Conservation (phyloP, 2,888 invertebrate genomes). For the Monoplex corrugatus region DNA sequence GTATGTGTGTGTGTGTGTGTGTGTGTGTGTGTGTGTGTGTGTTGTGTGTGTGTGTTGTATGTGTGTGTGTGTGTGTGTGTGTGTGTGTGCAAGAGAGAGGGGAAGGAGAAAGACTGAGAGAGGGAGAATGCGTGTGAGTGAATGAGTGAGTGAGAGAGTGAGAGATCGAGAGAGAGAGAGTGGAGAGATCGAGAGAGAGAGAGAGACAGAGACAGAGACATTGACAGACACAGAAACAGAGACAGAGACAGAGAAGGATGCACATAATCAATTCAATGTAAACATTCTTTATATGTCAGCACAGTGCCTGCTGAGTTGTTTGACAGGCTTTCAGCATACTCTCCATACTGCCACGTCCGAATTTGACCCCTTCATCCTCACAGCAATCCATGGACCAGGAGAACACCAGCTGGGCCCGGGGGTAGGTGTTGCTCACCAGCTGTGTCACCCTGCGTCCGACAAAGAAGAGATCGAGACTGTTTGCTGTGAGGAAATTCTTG, state of each 20-base stretch:
- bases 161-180: too few species aligned
- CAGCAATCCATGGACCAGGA: slow-evolving; percentile 14
- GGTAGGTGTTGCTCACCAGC: slow-evolving; percentile 10
- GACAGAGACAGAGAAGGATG: background rate
- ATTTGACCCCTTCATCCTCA: background rate
- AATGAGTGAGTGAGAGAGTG: too few species aligned
- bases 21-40: too few species aligned
- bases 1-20: too few species aligned
- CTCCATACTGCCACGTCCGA: slow-evolving; percentile 45
- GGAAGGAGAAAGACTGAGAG: too few species aligned
- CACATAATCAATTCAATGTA: background rate
- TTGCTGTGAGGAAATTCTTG: background rate
- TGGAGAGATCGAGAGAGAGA: too few species aligned
- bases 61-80: too few species aligned
- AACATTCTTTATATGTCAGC: background rate
- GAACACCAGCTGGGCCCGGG: slow-evolving; percentile 28
- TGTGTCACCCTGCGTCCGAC: slow-evolving; percentile 9
- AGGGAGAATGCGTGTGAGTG: too few species aligned
- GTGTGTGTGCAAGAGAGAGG: too few species aligned
- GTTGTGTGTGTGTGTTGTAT: too few species aligned
- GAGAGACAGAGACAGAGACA: too few species aligned
- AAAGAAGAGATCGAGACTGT: background rate
- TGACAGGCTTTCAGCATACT: slow-evolving; percentile 38
- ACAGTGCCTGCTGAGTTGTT: slow-evolving; percentile 3
- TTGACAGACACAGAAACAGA: slow-evolving; percentile 30